A percentile compares a stretch with the other conserved stretches of the same genome.
Evolutionary conservation across 2,797 vertebrate species (phyloP).

Genomic region (Ceryle rudis): DNA sequence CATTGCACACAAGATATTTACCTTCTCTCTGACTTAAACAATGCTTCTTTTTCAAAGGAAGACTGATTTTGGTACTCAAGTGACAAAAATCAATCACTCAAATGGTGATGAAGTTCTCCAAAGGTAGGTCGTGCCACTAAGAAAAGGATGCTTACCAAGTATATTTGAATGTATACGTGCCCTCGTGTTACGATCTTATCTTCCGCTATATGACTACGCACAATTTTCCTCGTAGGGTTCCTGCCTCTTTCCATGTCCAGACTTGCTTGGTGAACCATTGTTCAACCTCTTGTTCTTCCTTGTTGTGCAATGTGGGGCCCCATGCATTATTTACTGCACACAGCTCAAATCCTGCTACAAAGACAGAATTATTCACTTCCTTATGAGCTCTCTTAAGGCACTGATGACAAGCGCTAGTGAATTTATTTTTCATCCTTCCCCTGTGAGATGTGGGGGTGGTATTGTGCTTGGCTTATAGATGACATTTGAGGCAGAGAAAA

Average conservation of each 20-base stretch:
- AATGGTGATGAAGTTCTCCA: background rate
- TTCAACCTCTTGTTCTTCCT: slow-evolving; percentile 14
- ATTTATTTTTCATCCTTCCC: background rate
- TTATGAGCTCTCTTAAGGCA: background rate
- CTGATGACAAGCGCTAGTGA: background rate
- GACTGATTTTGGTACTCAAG: background rate
- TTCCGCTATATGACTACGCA: background rate
- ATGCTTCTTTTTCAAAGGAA: background rate
- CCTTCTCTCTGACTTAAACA: background rate
- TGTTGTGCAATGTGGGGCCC: slow-evolving; percentile 35
- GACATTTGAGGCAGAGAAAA: background rate
- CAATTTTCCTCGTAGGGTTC: background rate
- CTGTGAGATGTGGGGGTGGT: slow-evolving; percentile 8
- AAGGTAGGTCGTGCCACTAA: background rate
- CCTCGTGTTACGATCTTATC: background rate
- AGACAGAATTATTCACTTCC: slow-evolving; percentile 58
- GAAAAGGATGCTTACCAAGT: background rate
- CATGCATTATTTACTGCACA: background rate
- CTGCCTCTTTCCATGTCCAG: background rate
- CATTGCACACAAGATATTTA: background rate
- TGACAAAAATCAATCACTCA: background rate
- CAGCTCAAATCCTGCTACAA: background rate
- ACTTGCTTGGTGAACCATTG: slow-evolving; percentile 46
- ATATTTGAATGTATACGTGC: accelerated
- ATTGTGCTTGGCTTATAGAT: background rate